Evolutionary conservation across 1,140 invertebrate genomes (phyloP), one percentile per base, ranked within the genome.

Genomic region (Nasonia longicornis): DNA sequence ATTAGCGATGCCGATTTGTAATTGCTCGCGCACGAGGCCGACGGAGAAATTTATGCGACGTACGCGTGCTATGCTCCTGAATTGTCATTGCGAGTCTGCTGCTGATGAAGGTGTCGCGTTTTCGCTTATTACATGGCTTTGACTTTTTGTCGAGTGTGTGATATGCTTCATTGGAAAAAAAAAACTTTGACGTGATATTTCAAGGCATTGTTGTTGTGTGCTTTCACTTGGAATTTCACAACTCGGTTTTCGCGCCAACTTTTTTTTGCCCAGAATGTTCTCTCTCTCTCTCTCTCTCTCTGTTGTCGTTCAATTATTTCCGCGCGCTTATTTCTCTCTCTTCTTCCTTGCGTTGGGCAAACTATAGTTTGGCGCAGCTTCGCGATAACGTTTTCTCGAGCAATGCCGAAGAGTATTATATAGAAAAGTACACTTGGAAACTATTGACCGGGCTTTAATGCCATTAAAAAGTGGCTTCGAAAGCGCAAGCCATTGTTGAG

Each of bases 1-100:
- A 89, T 89, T 88, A 89, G 87, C 86, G 86, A 87, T 87, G 86
- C 85, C 85, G 85, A 87, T 86, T 86, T 85, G 87, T 88, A 88
- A 88, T 88, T 87, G 85, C 80, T 84, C 84, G 63, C 22, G 35
- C 31, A 63, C 58, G 52, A 29, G 64, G 45, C 45, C 11, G 45
- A 22, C 58, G 22, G 67, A 52, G 75, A 80, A 85, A 85, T 85
- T 84, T 48, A 73, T 52, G 71, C n/a, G 42, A 2, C 2, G 7
- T n/a, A 26, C 26, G 14, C 35, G 42, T 73, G 22, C n/a, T 1
- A 20, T 73, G 22, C 12, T 48, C 4, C 45, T 35, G 31, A 35
- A 35, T 35, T 35, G 45, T 14, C 11, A 48, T 48, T 48, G 45
- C 45, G 2, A 48, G 45, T 48, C 45, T 48, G 45, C 45, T 48